These are phyloP conservation scores for Nemotelus pantherinus DNA, from an alignment of 2,888 invertebrate species.

Conservation along the genomic window DNA sequence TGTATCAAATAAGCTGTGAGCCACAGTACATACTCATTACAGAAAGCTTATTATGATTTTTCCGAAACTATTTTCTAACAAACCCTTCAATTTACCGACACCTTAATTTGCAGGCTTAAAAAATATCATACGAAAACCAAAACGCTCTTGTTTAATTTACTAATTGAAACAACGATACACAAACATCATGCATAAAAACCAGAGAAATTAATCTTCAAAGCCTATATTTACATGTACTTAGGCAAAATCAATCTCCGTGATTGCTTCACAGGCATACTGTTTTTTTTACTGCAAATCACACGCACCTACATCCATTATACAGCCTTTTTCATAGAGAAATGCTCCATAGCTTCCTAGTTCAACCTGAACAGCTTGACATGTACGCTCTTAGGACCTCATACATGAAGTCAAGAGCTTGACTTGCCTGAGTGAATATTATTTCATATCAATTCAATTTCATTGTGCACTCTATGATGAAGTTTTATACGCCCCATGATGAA, in stretches of 20 bases:
- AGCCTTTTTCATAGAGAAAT: too few relatives aligned
- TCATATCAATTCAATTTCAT: constrained; percentile 33
- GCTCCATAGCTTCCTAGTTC: too few relatives aligned
- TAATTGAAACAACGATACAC: background rate
- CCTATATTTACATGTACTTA: constrained; percentile 34
- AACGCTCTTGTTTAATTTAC: background rate
- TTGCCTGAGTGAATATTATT: constrained; percentile 16
- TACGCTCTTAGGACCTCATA: too few relatives aligned
- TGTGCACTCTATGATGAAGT: background rate
- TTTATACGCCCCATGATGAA: background rate
- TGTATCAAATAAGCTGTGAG: too few relatives aligned
- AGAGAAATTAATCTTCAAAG: constrained; percentile 1
- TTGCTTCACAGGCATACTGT: background rate
- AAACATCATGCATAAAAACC: constrained; percentile 1
- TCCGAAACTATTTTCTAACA: too few relatives aligned
- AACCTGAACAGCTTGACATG: too few relatives aligned
- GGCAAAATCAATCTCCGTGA: constrained; percentile 26
- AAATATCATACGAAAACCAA: too few relatives aligned
- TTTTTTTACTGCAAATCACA: background rate
- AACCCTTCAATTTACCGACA: too few relatives aligned
- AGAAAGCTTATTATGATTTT: too few relatives aligned
- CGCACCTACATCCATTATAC: background rate
- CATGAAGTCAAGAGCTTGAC: background rate
- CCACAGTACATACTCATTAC: too few relatives aligned
- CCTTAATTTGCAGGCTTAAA: too few relatives aligned